Percentiles rank a stretch among this genome's conserved stretches.
These are phyloP conservation scores for Caenorhabditis afra DNA, from an alignment of 2,888 invertebrate species.

Conservation along the genomic window DNA sequence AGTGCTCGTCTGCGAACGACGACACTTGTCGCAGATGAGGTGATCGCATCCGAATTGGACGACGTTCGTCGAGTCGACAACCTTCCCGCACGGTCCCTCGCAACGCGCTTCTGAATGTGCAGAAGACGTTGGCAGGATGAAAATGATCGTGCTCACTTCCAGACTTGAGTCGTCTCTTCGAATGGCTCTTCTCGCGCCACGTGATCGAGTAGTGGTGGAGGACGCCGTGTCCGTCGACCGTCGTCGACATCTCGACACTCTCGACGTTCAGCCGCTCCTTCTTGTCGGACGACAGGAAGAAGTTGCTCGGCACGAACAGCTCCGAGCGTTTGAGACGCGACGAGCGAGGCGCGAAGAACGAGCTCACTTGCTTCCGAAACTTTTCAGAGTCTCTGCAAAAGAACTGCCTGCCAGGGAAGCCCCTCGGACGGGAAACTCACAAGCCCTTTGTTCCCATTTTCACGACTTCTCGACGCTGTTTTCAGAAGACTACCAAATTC, in stretches of 20 bases:
- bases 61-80: constrained; percentile 5
- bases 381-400: constrained; percentile 31
- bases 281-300: background rate
- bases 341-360: constrained; percentile 1
- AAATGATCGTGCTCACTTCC: too few species aligned
- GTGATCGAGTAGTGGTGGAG: constrained; percentile 14
- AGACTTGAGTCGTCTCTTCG: background rate
- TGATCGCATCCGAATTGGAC: constrained; percentile 56
- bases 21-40: constrained; percentile 44
- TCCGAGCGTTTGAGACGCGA: background rate
- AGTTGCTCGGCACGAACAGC: background rate
- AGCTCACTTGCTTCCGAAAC: constrained; percentile 23
- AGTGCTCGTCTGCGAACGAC: constrained; percentile 25
- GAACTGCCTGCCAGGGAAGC: background rate
- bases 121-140: too few species aligned
- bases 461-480: constrained; percentile 19
- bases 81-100: constrained; percentile 45
- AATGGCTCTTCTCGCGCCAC: background rate
- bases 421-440: background rate
- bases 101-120: constrained; percentile 34
- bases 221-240: constrained; percentile 5
- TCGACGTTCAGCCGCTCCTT: constrained; percentile 1
- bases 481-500: background rate
- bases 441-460: constrained; percentile 25
- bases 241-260: constrained; percentile 14